Evolutionary conservation across 2,113 vertebrate species (phyloP).

Genomic region (Rhinichthys klamathensis): DNA sequence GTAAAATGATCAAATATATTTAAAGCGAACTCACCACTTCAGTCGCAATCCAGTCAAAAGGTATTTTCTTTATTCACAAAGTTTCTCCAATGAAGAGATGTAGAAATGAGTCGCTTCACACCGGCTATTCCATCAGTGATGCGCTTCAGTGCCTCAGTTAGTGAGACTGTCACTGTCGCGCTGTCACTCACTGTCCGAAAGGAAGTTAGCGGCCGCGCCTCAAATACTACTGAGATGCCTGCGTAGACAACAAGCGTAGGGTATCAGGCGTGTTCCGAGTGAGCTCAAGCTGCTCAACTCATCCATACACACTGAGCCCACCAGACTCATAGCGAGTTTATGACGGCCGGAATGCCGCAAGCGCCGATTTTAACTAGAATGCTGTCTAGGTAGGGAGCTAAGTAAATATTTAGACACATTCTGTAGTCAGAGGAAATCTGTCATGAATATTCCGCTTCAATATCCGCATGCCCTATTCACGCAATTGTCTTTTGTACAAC

Average conservation of each 20-base stretch:
- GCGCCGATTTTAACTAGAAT: not conserved
- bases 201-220: not conserved
- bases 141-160: not conserved
- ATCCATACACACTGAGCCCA: not conserved
- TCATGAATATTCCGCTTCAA: slow-evolving; percentile 10
- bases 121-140: slow-evolving; percentile 27
- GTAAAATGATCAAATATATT: not conserved
- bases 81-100: not conserved
- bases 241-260: not conserved
- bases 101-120: not conserved
- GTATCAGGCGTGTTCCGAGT: not conserved
- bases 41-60: not conserved
- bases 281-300: not conserved
- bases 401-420: not conserved
- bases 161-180: not conserved
- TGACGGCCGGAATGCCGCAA: too few relatives aligned
- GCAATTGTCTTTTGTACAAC: not conserved
- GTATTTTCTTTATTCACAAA: slow-evolving; percentile 1
- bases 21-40: slow-evolving; percentile 2
- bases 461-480: slow-evolving; percentile 3
- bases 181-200: not conserved
- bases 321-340: not conserved
- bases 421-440: not conserved
- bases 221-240: not conserved
- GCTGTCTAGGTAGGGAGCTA: not conserved